A percentile compares a stretch with the other conserved stretches of the same genome.
Evolutionary conservation across 2,888 invertebrate genomes (phyloP).

Genomic region (Rutpela maculata): DNA sequence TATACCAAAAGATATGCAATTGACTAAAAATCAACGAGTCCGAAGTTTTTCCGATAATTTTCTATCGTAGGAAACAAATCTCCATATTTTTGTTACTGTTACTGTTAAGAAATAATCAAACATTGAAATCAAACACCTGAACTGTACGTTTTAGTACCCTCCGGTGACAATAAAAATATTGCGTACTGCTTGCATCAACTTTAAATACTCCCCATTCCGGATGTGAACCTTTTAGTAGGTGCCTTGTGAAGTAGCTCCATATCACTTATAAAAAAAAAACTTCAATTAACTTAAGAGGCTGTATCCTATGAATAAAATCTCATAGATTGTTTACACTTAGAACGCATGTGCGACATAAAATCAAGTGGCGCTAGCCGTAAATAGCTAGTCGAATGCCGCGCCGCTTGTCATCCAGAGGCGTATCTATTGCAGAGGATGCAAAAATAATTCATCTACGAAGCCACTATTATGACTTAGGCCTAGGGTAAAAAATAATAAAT

Average conservation of each 20-base stretch:
- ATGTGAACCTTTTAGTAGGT: conserved; percentile 40
- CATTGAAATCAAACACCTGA: too few relatives aligned
- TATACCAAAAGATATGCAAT: too few relatives aligned
- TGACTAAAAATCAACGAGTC: too few relatives aligned
- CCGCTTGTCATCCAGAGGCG: conserved; percentile 17
- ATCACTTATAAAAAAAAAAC: conserved; percentile 43
- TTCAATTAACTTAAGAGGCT: conserved; percentile 54
- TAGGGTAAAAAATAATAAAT: too few relatives aligned
- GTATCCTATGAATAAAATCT: conserved; percentile 47
- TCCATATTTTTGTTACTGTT: too few relatives aligned
- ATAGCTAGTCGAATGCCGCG: conserved; percentile 38
- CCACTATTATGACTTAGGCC: too few relatives aligned
- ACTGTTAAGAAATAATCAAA: too few relatives aligned
- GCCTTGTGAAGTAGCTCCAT: conserved; percentile 27
- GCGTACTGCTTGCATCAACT: conserved; percentile 17
- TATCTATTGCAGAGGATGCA: background rate
- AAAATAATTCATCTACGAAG: too few relatives aligned
- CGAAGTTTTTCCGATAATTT: too few relatives aligned
- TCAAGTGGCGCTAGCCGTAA: conserved; percentile 59
- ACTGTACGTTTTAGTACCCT: too few relatives aligned
- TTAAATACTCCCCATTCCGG: conserved; percentile 24
- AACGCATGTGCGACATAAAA: conserved; percentile 55
- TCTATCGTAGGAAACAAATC: too few relatives aligned
- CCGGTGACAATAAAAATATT: conserved; percentile 27
- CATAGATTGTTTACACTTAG: conserved; percentile 40